A percentile compares a stretch with the other conserved stretches of the same genome.
Evolutionary conservation across 2,797 vertebrate species (phyloP).

Genomic region (Pseudopleuronectes americanus): DNA sequence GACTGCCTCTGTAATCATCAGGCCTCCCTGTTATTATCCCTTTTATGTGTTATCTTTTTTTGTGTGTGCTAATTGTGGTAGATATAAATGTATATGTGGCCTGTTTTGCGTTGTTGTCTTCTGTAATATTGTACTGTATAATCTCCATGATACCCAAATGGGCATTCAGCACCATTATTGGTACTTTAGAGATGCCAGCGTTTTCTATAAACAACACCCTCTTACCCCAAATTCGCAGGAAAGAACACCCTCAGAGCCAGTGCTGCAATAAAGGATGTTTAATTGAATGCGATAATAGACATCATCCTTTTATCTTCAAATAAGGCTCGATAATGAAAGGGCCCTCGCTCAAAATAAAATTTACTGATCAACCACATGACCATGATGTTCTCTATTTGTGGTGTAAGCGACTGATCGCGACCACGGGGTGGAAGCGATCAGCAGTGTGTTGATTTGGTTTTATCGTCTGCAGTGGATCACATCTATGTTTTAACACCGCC

Average conservation of each 20-base stretch:
- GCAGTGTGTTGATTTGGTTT: conserved; percentile 4
- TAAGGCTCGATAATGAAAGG: conserved; percentile 22
- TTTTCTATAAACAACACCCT: conserved; percentile 36
- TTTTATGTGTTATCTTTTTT: not conserved
- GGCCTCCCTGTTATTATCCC: conserved; percentile 13
- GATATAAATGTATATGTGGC: conserved; percentile 4
- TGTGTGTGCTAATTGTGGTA: conserved; percentile 11
- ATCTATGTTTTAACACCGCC: conserved; percentile 15
- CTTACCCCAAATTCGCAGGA: conserved; percentile 21
- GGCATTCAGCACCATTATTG: conserved; percentile 45
- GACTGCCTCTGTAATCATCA: conserved; percentile 3
- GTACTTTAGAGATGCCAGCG: conserved; percentile 26
- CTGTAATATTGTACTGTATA: conserved; percentile 16
- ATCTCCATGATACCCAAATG: conserved; percentile 23
- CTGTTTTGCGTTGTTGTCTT: conserved; percentile 14
- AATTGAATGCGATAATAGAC: conserved; percentile 29
- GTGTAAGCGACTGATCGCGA: too few species aligned
- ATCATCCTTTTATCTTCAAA: conserved; percentile 27
- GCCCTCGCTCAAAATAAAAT: conserved; percentile 24
- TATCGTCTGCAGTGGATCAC: conserved; percentile 27
- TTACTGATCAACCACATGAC: conserved; percentile 3
- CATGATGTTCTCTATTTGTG: conserved; percentile 7
- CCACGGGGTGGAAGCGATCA: conserved; percentile 9
- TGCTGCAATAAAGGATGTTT: conserved; percentile 31
- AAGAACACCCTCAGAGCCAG: conserved; percentile 29